Base-by-base conservation (phyloP, 2,113 vertebrate genomes). In the Rhinichthys klamathensis region DNA sequence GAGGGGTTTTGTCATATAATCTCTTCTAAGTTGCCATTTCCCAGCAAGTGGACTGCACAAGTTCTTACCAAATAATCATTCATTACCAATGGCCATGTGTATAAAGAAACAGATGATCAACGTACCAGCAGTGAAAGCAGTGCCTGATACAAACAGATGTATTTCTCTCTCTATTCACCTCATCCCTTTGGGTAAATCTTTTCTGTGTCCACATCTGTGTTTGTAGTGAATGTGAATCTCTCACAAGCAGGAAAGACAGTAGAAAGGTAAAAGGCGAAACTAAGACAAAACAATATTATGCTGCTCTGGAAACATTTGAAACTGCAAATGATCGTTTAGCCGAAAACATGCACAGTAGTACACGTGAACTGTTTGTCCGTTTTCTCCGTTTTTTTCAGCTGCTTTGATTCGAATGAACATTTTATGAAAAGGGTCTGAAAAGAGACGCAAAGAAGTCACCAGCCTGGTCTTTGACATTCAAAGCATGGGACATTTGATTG, bases 391-490 rank as follows among this genome's bases (percentile, higher is more conserved):
- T 79, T 41, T 41, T 88, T 80, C 91, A 90, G 93, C 94, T 94
- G 93, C 94, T 95, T 49, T 75, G 90, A 91, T 91, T 93, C 82
- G 92, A 91, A 93, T 88, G 90, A 92, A 89, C 70, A 32, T 84
- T 83, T 83, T 84, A 44, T 72, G 63, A 38, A 91, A 92, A 93
- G 91, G 90, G 92, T 94, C 89, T 92, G 88, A 91, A 89, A 88
- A 88, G 84, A 88, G 84, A 51, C 67, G 86, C 85, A 90, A 79
- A 65, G 83, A 91, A 73, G 88, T 91, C 90, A 85, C 85, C 58
- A 77, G 87, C 86, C 91, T 87, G 23, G 78, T 88, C 91, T 94
- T 93, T 94, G 94, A 94, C 92, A 93, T 94, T 94, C 93, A 94
- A 93, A 94, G 91, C 87, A 70, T 84, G 82, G 85, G 67, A 91